These are phyloP conservation scores for Hypena proboscidalis DNA, from an alignment of 2,888 invertebrate species.

Conservation along the genomic window DNA sequence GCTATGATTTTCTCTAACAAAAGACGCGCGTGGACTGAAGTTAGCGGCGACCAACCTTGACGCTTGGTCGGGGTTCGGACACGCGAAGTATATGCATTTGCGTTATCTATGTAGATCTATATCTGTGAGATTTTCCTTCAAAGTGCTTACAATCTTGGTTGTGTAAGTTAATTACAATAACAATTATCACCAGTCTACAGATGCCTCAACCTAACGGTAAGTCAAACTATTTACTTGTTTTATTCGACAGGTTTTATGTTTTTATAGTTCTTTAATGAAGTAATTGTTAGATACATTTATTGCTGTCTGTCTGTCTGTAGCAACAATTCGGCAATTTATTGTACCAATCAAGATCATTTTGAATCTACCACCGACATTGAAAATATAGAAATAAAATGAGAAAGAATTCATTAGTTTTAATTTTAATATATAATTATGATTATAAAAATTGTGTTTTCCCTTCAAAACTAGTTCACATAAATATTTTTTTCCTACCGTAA, in stretches of 20 bases:
- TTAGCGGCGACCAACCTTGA: conserved; percentile 12
- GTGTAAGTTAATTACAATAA: too few species aligned
- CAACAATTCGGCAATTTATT: conserved; percentile 38
- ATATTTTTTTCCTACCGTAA: too few species aligned
- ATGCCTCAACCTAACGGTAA: conserved; percentile 24
- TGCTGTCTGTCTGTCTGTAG: conserved; percentile 19
- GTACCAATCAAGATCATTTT: conserved; percentile 31
- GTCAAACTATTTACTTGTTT: conserved; percentile 36
- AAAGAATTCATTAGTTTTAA: neutral
- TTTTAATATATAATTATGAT: neutral
- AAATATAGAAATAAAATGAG: neutral
- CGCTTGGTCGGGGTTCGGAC: too few species aligned
- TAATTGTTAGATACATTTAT: conserved; percentile 39
- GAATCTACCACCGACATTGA: conserved; percentile 16
- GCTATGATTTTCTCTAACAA: too few species aligned
- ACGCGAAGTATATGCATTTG: too few species aligned
- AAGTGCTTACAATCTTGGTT: too few species aligned
- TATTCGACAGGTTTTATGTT: conserved; percentile 33
- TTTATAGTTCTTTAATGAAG: conserved; percentile 42
- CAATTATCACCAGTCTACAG: too few species aligned
- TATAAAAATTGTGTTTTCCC: too few species aligned
- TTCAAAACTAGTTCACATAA: too few species aligned
- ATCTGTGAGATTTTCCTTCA: too few species aligned
- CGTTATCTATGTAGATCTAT: too few species aligned
- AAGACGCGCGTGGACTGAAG: too few species aligned